Evolutionary conservation across 2,113 vertebrate genomes (phyloP).

Genomic region (Dasyurus viverrinus): DNA sequence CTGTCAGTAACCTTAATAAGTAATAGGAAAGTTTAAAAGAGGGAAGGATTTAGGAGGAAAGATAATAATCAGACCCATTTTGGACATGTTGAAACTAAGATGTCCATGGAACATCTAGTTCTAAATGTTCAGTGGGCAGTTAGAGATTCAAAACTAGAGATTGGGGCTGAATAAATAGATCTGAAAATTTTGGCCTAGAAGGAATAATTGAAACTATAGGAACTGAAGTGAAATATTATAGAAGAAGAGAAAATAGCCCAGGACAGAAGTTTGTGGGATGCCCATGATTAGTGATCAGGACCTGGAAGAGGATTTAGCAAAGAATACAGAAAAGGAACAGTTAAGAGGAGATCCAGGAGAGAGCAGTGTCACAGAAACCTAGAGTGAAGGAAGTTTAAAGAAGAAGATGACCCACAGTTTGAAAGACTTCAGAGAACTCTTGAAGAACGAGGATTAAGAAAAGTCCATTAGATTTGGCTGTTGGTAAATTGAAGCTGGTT

Average conservation of each 20-base stretch:
- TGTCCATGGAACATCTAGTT: not conserved
- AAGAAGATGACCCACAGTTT: not conserved
- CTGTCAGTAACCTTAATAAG: not conserved
- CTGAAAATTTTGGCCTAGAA: not conserved
- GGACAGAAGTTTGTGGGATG: not conserved
- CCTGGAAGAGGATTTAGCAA: not conserved
- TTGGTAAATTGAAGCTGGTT: not conserved
- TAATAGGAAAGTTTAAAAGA: not conserved
- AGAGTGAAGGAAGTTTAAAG: not conserved
- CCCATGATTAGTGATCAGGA: not conserved
- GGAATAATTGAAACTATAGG: not conserved
- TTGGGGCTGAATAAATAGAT: not conserved
- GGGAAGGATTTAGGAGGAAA: not conserved
- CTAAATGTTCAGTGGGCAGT: not conserved
- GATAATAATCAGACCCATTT: not conserved
- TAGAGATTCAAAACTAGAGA: not conserved
- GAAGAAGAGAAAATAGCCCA: not conserved
- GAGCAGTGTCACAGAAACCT: not conserved
- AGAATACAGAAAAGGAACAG: not conserved
- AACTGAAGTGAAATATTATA: not conserved
- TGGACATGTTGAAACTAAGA: not conserved
- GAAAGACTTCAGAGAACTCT: not conserved
- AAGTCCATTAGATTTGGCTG: not conserved
- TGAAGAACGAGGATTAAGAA: not conserved
- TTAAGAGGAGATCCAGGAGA: not conserved